Conservation (phyloP, 2,113 vertebrate genomes). For the Tichodroma muraria region DNA sequence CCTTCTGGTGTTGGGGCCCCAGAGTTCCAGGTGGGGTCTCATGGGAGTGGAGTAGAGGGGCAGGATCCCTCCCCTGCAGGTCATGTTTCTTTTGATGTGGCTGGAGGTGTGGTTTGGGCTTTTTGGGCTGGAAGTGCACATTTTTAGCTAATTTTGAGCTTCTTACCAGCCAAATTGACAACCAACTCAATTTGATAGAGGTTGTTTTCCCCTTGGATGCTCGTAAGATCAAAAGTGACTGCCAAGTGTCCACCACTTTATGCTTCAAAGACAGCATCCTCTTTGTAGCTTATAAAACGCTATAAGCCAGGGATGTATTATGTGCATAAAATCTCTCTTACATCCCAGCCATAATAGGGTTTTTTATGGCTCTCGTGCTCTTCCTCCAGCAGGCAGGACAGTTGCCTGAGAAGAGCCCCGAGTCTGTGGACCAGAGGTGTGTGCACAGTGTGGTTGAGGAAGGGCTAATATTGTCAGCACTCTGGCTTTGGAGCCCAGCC, state of each 20-base stretch:
- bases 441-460: not conserved
- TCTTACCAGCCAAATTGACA: not conserved
- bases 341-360: not conserved
- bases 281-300: not conserved
- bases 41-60: not conserved
- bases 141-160: not conserved
- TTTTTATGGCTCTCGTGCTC: not conserved
- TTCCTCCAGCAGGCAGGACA: not conserved
- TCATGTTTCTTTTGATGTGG: not conserved
- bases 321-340: not conserved
- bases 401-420: not conserved
- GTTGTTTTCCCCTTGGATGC: not conserved
- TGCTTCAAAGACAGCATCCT: conserved; percentile 5
- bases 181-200: not conserved
- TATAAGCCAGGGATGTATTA: not conserved
- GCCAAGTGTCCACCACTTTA: not conserved
- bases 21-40: not conserved
- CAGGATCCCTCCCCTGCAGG: not conserved
- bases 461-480: not conserved
- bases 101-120: not conserved
- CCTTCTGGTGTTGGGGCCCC: not conserved
- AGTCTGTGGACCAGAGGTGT: not conserved
- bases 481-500: not conserved
- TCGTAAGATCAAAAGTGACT: not conserved
- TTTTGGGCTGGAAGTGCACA: not conserved